Percentiles rank a stretch among this genome's conserved stretches.
These are phyloP conservation scores for Holotrichia oblita DNA, from an alignment of 1,140 invertebrate species.

Conservation along the genomic window DNA sequence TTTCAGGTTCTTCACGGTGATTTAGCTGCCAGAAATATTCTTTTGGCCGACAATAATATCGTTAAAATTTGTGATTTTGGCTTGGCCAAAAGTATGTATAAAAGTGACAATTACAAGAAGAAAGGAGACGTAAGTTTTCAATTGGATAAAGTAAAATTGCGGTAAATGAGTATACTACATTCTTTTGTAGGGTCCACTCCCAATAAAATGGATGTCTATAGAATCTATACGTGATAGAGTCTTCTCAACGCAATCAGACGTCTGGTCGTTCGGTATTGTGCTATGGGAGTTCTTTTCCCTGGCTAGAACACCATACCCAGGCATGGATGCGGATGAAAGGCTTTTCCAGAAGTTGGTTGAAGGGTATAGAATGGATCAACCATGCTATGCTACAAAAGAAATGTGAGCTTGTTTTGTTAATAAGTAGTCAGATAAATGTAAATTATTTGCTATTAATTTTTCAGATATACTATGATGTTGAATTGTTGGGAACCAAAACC, in stretches of 20 bases:
- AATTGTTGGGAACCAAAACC: conserved; percentile 87
- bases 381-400: conserved; percentile 78
- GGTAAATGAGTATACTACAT: neutral
- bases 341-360: conserved; percentile 79
- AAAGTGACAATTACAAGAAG: conserved; percentile 93
- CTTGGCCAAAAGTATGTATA: conserved; percentile 91
- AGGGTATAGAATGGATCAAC: conserved; percentile 89
- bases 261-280: conserved; percentile 94
- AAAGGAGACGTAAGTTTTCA: conserved; percentile 78
- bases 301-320: conserved; percentile 87
- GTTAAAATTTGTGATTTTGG: conserved; percentile 98
- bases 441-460: too few relatives aligned
- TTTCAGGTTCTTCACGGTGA: conserved; percentile 89
- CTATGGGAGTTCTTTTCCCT: conserved; percentile 95
- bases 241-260: conserved; percentile 89
- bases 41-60: conserved; percentile 88
- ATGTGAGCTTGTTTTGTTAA: conserved; percentile 66
- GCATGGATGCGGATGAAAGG: conserved; percentile 76
- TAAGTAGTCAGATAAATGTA: neutral
- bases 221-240: conserved; percentile 82
- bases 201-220: conserved; percentile 86
- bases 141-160: neutral
- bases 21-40: conserved; percentile 93
- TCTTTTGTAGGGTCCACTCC: conserved; percentile 65
- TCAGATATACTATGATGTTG: conserved; percentile 83